These are phyloP conservation scores for Malachius bipustulatus DNA, from an alignment of 2,888 invertebrate genomes.

Conservation along the genomic window DNA sequence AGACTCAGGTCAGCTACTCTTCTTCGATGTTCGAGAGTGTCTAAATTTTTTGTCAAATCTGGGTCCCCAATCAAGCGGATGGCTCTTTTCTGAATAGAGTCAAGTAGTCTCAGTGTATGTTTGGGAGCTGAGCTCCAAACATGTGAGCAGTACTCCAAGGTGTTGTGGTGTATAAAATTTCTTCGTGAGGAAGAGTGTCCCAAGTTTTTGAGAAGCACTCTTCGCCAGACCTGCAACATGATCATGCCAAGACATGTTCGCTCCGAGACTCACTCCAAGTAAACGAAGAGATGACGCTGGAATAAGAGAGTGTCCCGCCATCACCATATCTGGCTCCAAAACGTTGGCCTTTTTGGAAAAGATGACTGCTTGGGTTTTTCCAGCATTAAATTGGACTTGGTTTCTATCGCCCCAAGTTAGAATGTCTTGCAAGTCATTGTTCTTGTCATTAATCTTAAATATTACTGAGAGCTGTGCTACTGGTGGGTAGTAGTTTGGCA, in stretches of 20 bases:
- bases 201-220: not conserved
- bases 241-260: not conserved
- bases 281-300: too few relatives aligned
- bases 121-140: not conserved
- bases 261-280: too few relatives aligned
- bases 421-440: too few relatives aligned
- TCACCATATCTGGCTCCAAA: too few relatives aligned
- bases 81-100: conserved; percentile 3
- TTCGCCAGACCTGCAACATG: not conserved
- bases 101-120: not conserved
- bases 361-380: too few relatives aligned
- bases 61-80: not conserved
- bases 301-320: too few relatives aligned
- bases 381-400: too few relatives aligned
- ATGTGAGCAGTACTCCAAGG: conserved; percentile 2
- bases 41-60: not conserved
- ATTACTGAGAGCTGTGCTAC: too few relatives aligned
- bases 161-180: not conserved
- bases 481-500: too few relatives aligned
- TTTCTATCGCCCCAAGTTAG: too few relatives aligned
- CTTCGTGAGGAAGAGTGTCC: not conserved
- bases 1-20: not conserved
- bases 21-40: not conserved
- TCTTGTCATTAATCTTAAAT: too few relatives aligned
- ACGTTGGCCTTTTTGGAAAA: too few relatives aligned